Evolutionary conservation across 1,140 invertebrate species (phyloP).

Genomic region (honey bee (Apis mellifera)): DNA sequence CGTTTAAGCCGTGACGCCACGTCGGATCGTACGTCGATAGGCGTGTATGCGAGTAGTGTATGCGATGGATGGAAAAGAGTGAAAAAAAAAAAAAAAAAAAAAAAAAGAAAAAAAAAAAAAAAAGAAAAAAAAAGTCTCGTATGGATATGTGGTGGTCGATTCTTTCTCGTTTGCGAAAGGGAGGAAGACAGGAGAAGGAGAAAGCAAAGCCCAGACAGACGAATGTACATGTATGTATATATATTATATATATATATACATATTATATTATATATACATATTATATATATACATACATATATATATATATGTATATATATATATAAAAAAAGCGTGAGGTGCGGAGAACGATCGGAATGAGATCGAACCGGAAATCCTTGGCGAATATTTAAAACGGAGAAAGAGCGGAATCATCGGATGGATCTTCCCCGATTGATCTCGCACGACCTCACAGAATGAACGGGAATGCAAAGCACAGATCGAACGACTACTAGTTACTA

Average conservation of each 20-base stretch:
- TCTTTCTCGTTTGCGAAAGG: neutral
- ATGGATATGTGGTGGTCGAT: neutral
- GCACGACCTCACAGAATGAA: constrained; percentile 64
- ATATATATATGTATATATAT: no score
- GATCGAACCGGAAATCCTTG: constrained; percentile 26
- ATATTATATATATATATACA: no score
- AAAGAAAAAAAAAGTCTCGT: no score
- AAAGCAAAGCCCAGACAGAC: constrained; percentile 65
- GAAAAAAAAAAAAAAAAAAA: no score
- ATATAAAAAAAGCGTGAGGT: constrained; percentile 51
- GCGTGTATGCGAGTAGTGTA: neutral
- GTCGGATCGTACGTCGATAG: neutral
- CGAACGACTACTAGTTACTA: constrained; percentile 75
- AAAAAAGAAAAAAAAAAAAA: no score
- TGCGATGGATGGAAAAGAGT: neutral
- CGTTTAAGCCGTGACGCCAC: neutral
- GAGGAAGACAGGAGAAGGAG: neutral
- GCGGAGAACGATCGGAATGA: constrained; percentile 56
- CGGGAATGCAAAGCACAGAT: constrained; percentile 75
- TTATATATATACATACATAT: no score
- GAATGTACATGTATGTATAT: constrained; percentile 19
- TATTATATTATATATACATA: no score
- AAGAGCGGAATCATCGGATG: constrained; percentile 21
- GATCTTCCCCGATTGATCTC: constrained; percentile 70
- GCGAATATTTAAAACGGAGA: constrained; percentile 26